Base-by-base conservation (phyloP, 2,113 vertebrate species). In the Hassar affinis region DNA sequence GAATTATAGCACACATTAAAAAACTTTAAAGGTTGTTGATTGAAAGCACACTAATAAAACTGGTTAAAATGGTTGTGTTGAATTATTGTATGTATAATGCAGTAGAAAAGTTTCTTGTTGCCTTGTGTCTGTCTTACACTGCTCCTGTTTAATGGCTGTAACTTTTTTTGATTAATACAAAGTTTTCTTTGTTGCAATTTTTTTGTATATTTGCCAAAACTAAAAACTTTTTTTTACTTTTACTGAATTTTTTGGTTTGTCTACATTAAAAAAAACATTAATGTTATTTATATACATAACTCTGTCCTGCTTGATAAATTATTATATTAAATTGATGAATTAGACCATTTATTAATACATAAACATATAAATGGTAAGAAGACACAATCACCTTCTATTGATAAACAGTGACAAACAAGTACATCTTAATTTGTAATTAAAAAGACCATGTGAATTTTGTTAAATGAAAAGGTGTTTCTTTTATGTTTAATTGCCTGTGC, bases 41-140 rank as follows among this genome's bases (percentile, higher is more conserved):
- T 42, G 2, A 42, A 3, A 42, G 38, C 38, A 42, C 38, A 42
- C 38, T 42, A 42, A 42, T 42, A 42, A 42, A 42, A n/a, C n/a
- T n/a, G n/a, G n/a, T n/a, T n/a, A n/a, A n/a, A n/a, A n/a, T n/a
- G n/a, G n/a, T n/a, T n/a, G n/a, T 11, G 15, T 30, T 74, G 57
- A 83, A 49, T 83, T 30, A 25, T 74, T 79, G 6, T 85, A 56
- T 87, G 69, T 80, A 33, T 38, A 25, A 81, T 78, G 27, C 56
- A 7, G 30, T 78, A 45, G 47, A 78, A 62, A 78, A 11, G n/a
- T 45, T 45, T 45, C 0, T 84, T 71, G 25, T 1, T 38, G 18
- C 18, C 38, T 12, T 12, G 68, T 45, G 25, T 75, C 22, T 86
- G 54, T 86, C 27, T 81, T 25, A 49, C 51, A 61, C 30, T 77